Evolutionary conservation across 30 jellyfish, hydroid and myxozoan genomes (phyloP).

Genomic region (Hydra vulgaris): DNA sequence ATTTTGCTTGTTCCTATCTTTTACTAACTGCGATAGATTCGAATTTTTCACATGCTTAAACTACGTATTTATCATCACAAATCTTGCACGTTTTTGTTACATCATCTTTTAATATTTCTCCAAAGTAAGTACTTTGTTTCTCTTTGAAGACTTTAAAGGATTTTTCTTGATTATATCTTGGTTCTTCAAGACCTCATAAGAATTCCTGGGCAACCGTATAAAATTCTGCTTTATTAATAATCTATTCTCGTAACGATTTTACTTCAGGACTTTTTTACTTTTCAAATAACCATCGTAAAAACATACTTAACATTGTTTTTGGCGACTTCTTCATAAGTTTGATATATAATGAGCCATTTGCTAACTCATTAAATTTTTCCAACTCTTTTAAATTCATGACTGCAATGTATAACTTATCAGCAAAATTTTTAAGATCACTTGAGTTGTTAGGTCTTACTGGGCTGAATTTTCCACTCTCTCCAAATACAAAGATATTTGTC

Average conservation of each 20-base stretch:
- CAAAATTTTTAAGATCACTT: not conserved
- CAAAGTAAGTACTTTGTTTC: not conserved
- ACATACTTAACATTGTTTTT: no score
- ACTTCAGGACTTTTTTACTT: not conserved
- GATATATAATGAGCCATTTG: not conserved
- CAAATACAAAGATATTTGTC: not conserved
- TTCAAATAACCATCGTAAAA: no score
- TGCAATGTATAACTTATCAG: not conserved
- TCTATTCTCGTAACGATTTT: constrained; percentile 2
- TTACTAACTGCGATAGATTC: not conserved
- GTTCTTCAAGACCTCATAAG: no score
- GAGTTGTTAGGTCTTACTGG: not conserved
- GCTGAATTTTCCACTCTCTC: not conserved
- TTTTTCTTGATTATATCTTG: no score
- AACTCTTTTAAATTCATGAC: not conserved
- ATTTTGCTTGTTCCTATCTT: not conserved
- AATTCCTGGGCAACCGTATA: not conserved
- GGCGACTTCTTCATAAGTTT: no score
- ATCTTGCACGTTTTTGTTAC: not conserved
- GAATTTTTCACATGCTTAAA: not conserved
- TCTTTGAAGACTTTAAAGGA: no score
- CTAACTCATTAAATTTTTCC: not conserved
- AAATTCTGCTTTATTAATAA: not conserved
- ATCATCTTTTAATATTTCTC: not conserved
- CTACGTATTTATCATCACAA: not conserved